Percentiles rank a stretch among this genome's conserved stretches.
phyloP scores from a whole-genome alignment of 2,888 invertebrate genomes.

The Eumerus sabulonum region DNA sequence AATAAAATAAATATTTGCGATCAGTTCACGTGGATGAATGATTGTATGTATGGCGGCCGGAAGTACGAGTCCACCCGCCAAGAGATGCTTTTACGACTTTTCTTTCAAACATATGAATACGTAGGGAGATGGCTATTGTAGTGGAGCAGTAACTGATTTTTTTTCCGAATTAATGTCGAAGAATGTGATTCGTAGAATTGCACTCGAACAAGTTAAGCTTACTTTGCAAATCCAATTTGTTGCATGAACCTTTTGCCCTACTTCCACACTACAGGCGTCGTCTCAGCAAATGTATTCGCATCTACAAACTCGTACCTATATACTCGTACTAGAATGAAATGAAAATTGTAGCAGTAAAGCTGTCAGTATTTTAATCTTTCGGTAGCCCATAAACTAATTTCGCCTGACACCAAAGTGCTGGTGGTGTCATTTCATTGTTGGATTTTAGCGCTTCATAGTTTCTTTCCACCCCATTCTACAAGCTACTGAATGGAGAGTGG shows the following conservation, averaged over 20 bases:
- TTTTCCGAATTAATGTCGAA: conserved; percentile 2
- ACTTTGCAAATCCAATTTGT: conserved; percentile 33
- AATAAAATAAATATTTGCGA: not conserved
- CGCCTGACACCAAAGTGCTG: conserved; percentile 25
- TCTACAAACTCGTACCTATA: no score
- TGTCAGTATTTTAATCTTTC: conserved; percentile 41
- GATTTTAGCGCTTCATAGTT: conserved; percentile 11
- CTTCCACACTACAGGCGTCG: no score
- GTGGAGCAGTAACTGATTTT: no score
- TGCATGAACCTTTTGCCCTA: conserved; percentile 22
- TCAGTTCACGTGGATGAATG: conserved; percentile 6
- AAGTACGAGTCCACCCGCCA: not conserved
- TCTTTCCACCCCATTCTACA: not conserved
- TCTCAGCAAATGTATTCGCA: no score
- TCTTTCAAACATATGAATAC: no score
- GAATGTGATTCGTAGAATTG: conserved; percentile 29
- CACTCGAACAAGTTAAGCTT: not conserved
- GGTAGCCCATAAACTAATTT: conserved; percentile 43
- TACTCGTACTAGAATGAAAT: no score
- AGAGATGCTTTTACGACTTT: no score
- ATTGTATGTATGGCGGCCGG: not conserved
- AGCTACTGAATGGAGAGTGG: not conserved
- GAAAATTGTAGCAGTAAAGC: conserved; percentile 3
- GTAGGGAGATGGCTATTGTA: no score
- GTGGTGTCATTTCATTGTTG: conserved; percentile 29